These are phyloP conservation scores for Drosophila malerkotliana DNA, from an alignment of 1,140 invertebrate genomes.

Conservation along the genomic window DNA sequence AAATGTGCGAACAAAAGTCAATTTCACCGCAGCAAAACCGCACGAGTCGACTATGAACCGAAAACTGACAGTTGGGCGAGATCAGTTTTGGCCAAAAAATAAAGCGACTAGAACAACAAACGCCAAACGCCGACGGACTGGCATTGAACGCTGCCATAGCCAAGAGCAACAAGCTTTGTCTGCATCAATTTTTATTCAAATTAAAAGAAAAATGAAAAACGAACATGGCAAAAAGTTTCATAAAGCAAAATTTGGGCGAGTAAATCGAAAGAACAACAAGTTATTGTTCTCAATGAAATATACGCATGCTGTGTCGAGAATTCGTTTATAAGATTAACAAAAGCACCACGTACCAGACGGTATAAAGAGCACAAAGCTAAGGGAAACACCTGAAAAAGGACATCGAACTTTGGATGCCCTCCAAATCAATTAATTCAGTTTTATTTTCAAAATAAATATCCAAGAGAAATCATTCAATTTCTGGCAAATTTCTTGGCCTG, in stretches of 20 bases:
- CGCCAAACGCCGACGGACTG: constrained; percentile 70
- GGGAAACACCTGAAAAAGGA: constrained; percentile 9
- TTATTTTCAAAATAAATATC: background rate
- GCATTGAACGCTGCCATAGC: constrained; percentile 71
- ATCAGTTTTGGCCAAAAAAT: constrained; percentile 80
- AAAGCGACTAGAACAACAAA: constrained; percentile 75
- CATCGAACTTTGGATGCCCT: constrained; percentile 38
- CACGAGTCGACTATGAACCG: constrained; percentile 73
- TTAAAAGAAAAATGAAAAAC: constrained; percentile 57
- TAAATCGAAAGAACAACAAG: constrained; percentile 77
- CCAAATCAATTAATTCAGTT: background rate
- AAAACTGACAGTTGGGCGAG: constrained; percentile 82
- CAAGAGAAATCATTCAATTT: background rate
- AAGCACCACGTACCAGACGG: constrained; percentile 25
- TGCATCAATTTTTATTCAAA: constrained; percentile 74
- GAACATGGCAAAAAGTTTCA: constrained; percentile 63
- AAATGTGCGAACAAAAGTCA: constrained; percentile 65
- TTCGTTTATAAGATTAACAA: constrained; percentile 67
- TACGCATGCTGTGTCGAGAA: constrained; percentile 57
- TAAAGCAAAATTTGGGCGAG: constrained; percentile 53
- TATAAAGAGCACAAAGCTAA: constrained; percentile 3
- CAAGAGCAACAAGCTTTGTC: constrained; percentile 78
- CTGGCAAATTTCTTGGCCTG: no score
- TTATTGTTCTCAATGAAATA: constrained; percentile 79
- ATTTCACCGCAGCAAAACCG: constrained; percentile 63